Percentiles rank a stretch among this genome's conserved stretches.
Conservation (phyloP, 92 coral and sea anemone genomes). For the Heliopora coerulea region DNA sequence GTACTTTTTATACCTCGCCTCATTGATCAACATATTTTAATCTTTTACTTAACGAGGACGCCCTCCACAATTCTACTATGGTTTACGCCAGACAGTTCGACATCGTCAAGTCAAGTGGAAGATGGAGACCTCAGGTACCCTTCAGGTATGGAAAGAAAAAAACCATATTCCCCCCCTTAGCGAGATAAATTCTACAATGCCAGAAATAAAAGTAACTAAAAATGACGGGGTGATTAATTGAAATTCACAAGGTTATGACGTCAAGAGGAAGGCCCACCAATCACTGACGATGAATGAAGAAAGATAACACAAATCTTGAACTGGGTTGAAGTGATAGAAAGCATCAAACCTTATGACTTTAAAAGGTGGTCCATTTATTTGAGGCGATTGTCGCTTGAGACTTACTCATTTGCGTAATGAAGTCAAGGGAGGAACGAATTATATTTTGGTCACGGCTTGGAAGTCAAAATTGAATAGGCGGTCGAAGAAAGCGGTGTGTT, state of each 20-base stretch:
- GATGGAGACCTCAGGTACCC: too few relatives aligned
- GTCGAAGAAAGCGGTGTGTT: neutral
- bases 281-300: slow-evolving; percentile 1
- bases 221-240: slow-evolving; percentile 3
- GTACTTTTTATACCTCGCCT: too few relatives aligned
- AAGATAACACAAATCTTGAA: slow-evolving; percentile 12
- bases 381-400: neutral
- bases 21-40: too few relatives aligned
- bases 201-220: neutral
- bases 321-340: neutral
- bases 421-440: slow-evolving; percentile 36
- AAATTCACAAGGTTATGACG: neutral
- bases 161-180: too few relatives aligned
- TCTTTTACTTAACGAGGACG: too few relatives aligned
- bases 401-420: slow-evolving; percentile 49
- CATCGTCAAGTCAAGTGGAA: too few relatives aligned
- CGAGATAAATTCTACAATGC: too few relatives aligned
- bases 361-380: neutral
- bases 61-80: too few relatives aligned
- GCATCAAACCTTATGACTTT: slow-evolving; percentile 5
- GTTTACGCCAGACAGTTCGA: too few relatives aligned
- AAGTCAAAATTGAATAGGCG: neutral
- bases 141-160: too few relatives aligned
- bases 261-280: slow-evolving; percentile 16
- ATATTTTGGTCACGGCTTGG: slow-evolving; percentile 14